Percentiles rank a stretch among this genome's conserved stretches.
Evolutionary conservation across 2,797 vertebrate species (phyloP).

Genomic region (Acanthiza pusilla): DNA sequence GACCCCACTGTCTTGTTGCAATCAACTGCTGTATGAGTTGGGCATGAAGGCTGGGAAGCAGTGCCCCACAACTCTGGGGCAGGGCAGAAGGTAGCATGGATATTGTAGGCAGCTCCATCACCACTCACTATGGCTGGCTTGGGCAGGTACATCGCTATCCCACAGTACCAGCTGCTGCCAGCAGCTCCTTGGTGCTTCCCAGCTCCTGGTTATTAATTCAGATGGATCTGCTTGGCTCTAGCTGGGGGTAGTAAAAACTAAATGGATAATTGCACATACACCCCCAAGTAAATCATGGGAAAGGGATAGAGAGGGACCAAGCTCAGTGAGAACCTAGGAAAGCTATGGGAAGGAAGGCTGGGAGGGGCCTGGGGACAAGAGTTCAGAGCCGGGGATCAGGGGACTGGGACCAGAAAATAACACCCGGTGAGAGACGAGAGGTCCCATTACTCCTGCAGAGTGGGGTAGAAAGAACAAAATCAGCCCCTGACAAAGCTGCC

Average conservation of each 20-base stretch:
- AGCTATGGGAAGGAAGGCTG: neutral
- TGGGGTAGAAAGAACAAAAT: neutral
- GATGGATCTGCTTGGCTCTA: neutral
- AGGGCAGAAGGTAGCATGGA: neutral
- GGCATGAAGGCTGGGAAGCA: neutral
- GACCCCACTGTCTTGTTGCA: neutral
- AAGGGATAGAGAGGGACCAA: neutral
- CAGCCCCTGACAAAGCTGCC: neutral
- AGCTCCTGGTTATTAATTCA: neutral
- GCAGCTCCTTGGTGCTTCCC: neutral
- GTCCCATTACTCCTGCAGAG: neutral
- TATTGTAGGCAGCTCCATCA: neutral
- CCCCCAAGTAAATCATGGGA: neutral
- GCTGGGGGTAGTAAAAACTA: neutral
- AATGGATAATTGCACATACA: neutral
- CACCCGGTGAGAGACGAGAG: neutral
- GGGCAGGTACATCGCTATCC: neutral
- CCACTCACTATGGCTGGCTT: neutral
- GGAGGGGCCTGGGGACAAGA: neutral
- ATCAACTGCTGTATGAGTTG: fast-evolving
- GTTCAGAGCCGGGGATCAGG: neutral
- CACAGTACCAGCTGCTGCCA: neutral
- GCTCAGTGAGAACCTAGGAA: neutral
- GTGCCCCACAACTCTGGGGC: neutral
- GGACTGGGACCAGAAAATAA: neutral